A percentile compares a stretch with the other conserved stretches of the same genome.
These are phyloP conservation scores for Palythoa heliodiscus DNA, from an alignment of 92 coral and sea anemone genomes.

Conservation along the genomic window DNA sequence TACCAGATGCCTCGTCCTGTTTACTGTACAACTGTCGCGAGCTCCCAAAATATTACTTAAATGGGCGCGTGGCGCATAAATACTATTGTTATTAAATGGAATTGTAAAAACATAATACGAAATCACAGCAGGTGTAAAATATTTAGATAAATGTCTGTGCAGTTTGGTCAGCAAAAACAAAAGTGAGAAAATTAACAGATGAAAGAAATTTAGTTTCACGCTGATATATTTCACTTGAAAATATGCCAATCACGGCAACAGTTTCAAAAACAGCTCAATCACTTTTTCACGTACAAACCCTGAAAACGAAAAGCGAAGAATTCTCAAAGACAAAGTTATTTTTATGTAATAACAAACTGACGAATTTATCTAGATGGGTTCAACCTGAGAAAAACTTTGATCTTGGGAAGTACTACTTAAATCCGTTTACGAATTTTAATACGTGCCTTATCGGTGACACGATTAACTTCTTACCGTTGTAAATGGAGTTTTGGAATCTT, in stretches of 20 bases:
- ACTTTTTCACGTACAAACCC: not conserved
- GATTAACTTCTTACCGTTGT: no score
- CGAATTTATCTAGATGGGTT: no score
- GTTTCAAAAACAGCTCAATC: not conserved
- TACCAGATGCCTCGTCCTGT: conserved; percentile 5
- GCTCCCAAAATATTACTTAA: not conserved
- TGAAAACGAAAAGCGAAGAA: not conserved
- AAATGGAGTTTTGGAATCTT: no score
- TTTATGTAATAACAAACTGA: no score
- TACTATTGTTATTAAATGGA: not conserved
- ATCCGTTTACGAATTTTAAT: no score
- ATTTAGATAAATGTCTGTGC: not conserved
- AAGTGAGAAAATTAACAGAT: conserved; percentile 6
- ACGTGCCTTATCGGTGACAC: no score
- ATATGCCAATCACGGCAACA: not conserved
- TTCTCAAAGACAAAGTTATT: no score
- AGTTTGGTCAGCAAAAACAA: not conserved
- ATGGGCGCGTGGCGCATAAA: conserved; percentile 24
- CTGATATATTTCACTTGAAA: not conserved
- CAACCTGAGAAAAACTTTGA: no score
- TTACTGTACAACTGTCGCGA: not conserved
- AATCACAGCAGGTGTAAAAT: not conserved
- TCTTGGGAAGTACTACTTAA: no score
- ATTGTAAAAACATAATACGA: not conserved
- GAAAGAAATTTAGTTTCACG: not conserved